Conservation (phyloP, 1,140 invertebrate genomes). For the Drosophila micromelanica region DNA sequence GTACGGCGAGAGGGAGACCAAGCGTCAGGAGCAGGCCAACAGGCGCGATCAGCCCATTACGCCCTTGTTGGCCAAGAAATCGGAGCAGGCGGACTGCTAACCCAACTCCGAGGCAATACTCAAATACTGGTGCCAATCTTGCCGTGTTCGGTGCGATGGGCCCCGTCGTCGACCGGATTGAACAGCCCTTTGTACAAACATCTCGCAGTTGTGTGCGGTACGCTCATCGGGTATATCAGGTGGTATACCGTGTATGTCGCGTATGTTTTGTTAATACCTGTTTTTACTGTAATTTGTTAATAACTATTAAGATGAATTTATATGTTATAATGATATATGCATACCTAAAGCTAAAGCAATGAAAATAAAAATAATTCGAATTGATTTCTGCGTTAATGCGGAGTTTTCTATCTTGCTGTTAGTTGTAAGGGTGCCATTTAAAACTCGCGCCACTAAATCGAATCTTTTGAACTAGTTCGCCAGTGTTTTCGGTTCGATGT, state of each 20-base stretch:
- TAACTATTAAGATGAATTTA: constrained; percentile 64
- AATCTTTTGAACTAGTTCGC: background rate
- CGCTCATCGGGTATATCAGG: constrained; percentile 2
- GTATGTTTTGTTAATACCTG: constrained; percentile 30
- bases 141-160: background rate
- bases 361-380: constrained; percentile 12
- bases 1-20: constrained; percentile 86
- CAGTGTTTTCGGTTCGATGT: background rate
- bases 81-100: constrained; percentile 39
- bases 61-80: constrained; percentile 66
- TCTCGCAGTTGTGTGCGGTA: constrained; percentile 36
- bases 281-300: constrained; percentile 24
- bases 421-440: no score
- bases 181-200: constrained; percentile 59
- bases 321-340: constrained; percentile 33
- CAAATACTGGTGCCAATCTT: background rate
- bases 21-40: constrained; percentile 55
- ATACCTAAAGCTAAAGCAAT: constrained; percentile 5
- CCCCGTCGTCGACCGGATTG: background rate
- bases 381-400: background rate
- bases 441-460: background rate
- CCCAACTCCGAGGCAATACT: constrained; percentile 2
- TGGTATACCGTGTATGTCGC: constrained; percentile 6
- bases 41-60: constrained; percentile 68
- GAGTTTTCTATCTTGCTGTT: no score